phyloP scores from a whole-genome alignment of 2,113 vertebrate genomes.

The Tursiops truncatus region DNA sequence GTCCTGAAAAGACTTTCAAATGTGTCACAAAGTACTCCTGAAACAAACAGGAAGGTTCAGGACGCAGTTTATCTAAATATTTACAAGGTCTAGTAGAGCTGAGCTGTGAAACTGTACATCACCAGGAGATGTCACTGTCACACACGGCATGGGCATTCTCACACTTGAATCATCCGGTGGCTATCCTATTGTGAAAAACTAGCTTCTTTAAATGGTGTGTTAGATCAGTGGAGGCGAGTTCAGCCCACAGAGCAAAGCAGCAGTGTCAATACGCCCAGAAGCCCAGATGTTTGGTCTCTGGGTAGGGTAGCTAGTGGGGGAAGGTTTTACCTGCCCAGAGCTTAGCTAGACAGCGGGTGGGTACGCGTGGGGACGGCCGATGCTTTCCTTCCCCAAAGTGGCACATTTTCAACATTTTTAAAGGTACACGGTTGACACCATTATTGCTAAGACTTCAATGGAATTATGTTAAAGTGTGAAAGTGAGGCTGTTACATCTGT shows the following conservation, averaged over 20 bases:
- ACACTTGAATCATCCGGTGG: fast-evolving
- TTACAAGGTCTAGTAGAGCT: neutral
- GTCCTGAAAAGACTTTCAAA: neutral
- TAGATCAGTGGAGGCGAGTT: neutral
- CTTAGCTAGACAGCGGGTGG: neutral
- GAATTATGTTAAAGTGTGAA: neutral
- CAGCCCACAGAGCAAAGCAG: neutral
- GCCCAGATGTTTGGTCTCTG: neutral
- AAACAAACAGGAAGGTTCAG: neutral
- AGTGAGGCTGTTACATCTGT: fast-evolving
- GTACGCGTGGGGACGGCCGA: fast-evolving
- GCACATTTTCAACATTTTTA: neutral
- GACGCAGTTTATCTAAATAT: fast-evolving
- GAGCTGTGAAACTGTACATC: neutral
- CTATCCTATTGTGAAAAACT: fast-evolving
- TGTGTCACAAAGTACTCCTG: neutral
- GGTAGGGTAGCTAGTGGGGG: neutral
- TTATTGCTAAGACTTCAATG: neutral
- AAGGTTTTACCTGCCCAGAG: neutral
- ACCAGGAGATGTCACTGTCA: neutral
- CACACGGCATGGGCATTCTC: fast-evolving
- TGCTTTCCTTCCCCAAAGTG: too few relatives aligned
- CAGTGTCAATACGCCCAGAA: neutral
- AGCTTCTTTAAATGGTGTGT: neutral
- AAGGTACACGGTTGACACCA: neutral